A percentile compares a stretch with the other conserved stretches of the same genome.
phyloP scores from a whole-genome alignment of 2,113 vertebrate species.

The Boulengerochromis microlepis region DNA sequence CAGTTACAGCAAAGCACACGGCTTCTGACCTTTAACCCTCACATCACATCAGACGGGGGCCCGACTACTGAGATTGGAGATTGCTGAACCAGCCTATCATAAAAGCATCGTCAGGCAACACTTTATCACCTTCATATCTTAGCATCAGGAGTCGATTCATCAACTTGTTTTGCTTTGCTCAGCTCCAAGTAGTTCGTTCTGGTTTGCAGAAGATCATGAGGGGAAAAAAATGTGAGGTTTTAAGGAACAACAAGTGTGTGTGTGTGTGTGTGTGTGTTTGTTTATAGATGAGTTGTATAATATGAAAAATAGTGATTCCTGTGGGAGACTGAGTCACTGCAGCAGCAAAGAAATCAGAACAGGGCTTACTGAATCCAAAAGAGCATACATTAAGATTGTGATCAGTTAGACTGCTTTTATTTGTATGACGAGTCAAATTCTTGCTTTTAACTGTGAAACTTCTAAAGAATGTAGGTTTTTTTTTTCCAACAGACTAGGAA shows the following conservation, averaged over 20 bases:
- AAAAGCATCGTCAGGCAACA: neutral
- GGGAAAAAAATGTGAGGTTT: neutral
- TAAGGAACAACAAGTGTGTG: neutral
- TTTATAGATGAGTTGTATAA: neutral
- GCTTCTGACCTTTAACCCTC: conserved; percentile 44
- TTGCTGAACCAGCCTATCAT: neutral
- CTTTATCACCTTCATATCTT: neutral
- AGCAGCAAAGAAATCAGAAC: neutral
- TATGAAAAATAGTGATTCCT: neutral
- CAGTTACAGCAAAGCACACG: conserved; percentile 40
- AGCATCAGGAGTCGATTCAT: neutral
- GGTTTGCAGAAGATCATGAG: neutral
- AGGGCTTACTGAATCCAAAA: neutral
- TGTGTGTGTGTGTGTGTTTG: rapidly evolving
- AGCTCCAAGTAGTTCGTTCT: neutral
- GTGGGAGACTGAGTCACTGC: neutral
- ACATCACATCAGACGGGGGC: neutral
- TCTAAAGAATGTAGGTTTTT: neutral
- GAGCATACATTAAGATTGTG: neutral
- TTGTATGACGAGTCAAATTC: neutral
- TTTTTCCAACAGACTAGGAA: rapidly evolving
- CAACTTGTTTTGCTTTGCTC: neutral
- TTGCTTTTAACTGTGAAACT: neutral
- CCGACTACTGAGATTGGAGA: neutral
- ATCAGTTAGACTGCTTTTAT: neutral